Percentiles rank a stretch among this genome's conserved stretches.
Conservation (phyloP, 2,113 vertebrate genomes). For the Siniperca chuatsi region DNA sequence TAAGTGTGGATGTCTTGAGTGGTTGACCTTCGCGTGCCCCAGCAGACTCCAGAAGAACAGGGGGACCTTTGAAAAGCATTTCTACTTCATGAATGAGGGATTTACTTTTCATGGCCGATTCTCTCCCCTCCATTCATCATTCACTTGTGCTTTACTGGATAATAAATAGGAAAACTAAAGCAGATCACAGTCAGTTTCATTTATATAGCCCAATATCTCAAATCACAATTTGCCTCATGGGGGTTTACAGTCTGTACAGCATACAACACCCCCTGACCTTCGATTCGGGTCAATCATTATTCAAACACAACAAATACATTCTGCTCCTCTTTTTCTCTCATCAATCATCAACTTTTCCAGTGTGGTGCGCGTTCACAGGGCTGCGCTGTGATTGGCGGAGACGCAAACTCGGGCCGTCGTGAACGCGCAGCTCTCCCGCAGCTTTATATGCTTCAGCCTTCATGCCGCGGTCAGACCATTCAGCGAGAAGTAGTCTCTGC, state of each 20-base stretch:
- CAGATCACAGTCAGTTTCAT: background rate
- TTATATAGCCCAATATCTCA: too few species aligned
- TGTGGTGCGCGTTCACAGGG: constrained; percentile 43
- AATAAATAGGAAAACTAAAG: background rate
- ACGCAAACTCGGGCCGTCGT: constrained; percentile 14
- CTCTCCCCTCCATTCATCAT: too few species aligned
- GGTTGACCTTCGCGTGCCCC: constrained; percentile 36
- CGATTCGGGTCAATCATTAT: background rate
- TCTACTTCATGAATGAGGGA: background rate
- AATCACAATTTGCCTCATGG: too few species aligned
- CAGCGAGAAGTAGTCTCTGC: background rate
- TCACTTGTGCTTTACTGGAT: background rate
- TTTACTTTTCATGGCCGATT: background rate
- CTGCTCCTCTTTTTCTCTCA: background rate
- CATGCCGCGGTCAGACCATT: background rate
- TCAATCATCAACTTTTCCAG: constrained; percentile 46
- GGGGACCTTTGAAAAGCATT: constrained; percentile 24
- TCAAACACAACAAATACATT: background rate
- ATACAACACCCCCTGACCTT: too few species aligned
- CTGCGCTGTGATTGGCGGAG: constrained; percentile 67
- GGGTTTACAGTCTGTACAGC: too few species aligned
- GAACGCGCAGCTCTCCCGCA: constrained; percentile 44
- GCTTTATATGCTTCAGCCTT: constrained; percentile 44
- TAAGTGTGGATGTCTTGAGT: constrained; percentile 56
- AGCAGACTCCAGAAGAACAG: constrained; percentile 26